Percentiles rank a stretch among this genome's conserved stretches.
Conservation (phyloP, 2,888 invertebrate genomes). For the Trileptium ribeirensis region DNA sequence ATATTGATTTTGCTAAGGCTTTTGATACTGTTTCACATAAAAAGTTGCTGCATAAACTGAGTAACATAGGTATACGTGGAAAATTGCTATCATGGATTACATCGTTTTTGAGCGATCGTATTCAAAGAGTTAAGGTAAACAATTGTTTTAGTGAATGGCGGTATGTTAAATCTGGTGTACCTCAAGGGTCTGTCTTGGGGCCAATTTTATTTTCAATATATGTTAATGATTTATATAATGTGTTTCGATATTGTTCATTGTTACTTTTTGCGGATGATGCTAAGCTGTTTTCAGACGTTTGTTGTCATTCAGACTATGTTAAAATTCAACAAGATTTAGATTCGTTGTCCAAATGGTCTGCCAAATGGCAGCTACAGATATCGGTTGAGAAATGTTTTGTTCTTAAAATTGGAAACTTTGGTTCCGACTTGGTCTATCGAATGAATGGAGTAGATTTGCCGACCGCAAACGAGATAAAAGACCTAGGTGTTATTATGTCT, state of each 20-base stretch:
- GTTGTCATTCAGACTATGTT: no score
- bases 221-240: neutral
- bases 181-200: constrained; percentile 18
- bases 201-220: neutral
- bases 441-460: no score
- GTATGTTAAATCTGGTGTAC: constrained; percentile 1
- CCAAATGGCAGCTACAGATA: no score
- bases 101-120: neutral
- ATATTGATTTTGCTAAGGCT: no score
- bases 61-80: neutral
- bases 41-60: constrained; percentile 6
- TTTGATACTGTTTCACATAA: no score
- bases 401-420: no score
- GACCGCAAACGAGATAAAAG: no score
- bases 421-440: no score
- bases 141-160: neutral
- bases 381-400: no score
- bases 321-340: no score
- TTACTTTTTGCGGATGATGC: constrained; percentile 9
- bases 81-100: constrained; percentile 5
- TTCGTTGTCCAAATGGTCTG: no score
- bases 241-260: neutral
- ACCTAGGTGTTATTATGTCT: no score
- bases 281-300: constrained; percentile 8
- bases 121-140: neutral